Evolutionary conservation across 1,140 invertebrate genomes (phyloP).

Genomic region (Dinoponera quadriceps): DNA sequence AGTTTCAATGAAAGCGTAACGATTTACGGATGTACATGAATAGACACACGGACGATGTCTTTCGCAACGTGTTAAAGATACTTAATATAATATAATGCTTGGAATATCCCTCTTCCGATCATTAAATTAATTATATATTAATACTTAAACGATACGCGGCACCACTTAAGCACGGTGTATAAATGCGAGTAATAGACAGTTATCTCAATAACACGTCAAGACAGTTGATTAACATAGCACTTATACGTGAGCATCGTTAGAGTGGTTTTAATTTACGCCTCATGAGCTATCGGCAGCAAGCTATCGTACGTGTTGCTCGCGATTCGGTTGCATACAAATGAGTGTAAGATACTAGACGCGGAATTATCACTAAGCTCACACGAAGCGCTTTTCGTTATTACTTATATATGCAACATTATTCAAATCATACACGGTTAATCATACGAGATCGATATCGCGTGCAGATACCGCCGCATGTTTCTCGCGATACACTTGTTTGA

Average conservation of each 20-base stretch:
- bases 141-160: neutral
- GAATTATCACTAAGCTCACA: neutral
- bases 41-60: too few species aligned
- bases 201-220: neutral
- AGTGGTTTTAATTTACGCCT: neutral
- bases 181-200: too few species aligned
- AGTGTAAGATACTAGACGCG: neutral
- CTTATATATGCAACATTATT: neutral
- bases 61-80: too few species aligned
- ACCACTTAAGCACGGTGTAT: neutral
- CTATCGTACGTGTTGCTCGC: neutral
- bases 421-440: neutral
- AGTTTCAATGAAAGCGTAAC: too few species aligned
- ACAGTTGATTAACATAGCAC: neutral
- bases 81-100: neutral
- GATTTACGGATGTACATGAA: neutral
- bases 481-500: slow-evolving; percentile 68
- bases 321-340: slow-evolving; percentile 23
- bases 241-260: slow-evolving; percentile 2
- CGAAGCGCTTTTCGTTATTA: neutral
- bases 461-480: neutral
- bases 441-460: neutral
- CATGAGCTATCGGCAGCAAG: neutral
- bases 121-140: slow-evolving; percentile 8
- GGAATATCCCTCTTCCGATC: neutral